A percentile compares a stretch with the other conserved stretches of the same genome.
These are phyloP conservation scores for Carollia perspicillata DNA, from an alignment of 2,113 vertebrate species.

Conservation along the genomic window DNA sequence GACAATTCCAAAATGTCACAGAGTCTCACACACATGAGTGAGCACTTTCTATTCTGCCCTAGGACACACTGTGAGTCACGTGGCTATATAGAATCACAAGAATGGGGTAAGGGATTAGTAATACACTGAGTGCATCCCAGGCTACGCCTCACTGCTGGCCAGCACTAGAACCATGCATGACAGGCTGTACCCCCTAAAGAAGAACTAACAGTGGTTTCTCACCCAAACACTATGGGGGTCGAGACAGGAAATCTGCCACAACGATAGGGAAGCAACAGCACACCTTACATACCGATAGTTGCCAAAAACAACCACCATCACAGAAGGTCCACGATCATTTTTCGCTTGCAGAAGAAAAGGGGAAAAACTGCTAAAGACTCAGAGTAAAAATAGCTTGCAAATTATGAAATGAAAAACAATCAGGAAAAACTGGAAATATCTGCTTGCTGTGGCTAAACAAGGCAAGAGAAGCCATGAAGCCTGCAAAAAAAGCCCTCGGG, in stretches of 20 bases:
- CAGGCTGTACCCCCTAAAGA: accelerated
- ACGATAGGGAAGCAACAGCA: background rate
- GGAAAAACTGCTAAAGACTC: background rate
- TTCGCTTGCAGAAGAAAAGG: background rate
- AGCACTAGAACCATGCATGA: accelerated
- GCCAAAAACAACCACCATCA: background rate
- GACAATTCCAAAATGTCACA: background rate
- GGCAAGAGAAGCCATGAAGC: background rate
- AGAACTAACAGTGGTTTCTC: background rate
- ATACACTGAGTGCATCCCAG: accelerated
- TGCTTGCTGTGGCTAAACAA: background rate
- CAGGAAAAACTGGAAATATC: background rate
- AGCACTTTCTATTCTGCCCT: background rate
- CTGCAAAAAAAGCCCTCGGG: background rate
- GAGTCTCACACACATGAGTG: background rate
- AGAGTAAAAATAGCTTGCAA: background rate
- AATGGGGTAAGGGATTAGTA: accelerated
- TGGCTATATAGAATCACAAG: background rate
- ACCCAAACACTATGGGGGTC: background rate
- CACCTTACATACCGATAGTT: background rate
- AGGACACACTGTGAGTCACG: background rate
- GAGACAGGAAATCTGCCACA: background rate
- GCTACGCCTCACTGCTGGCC: background rate
- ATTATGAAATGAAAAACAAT: background rate
- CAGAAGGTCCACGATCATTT: accelerated